Conservation (phyloP, 2,113 vertebrate genomes). For the Dasyurus viverrinus region DNA sequence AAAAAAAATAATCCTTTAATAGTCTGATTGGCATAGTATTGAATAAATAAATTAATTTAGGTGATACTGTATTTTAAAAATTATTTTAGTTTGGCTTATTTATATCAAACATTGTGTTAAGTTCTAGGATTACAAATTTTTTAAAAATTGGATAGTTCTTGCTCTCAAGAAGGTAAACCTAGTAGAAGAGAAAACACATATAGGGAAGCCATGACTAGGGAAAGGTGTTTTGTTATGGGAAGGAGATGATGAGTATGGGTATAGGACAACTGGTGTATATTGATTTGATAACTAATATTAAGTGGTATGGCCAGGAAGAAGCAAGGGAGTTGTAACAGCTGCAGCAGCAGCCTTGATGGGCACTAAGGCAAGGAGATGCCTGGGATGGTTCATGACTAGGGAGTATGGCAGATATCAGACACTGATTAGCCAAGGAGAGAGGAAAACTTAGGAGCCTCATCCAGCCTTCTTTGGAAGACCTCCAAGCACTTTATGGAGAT, state of each 20-base stretch:
- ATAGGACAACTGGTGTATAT: not conserved
- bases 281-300: not conserved
- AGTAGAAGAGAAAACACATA: not conserved
- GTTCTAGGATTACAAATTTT: not conserved
- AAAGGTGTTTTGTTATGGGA: not conserved
- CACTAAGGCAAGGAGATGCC: not conserved
- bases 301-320: not conserved
- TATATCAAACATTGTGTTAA: too few species aligned
- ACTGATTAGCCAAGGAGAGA: not conserved
- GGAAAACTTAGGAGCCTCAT: not conserved
- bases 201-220: not conserved
- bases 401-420: not conserved
- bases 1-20: not conserved
- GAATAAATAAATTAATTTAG: not conserved
- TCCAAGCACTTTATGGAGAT: not conserved
- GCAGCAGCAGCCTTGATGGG: not conserved
- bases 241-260: not conserved
- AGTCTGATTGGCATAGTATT: not conserved
- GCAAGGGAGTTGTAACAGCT: not conserved
- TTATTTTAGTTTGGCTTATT: not conserved
- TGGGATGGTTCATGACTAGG: not conserved
- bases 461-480: constrained; percentile 1
- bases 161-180: not conserved
- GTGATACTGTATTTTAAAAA: not conserved
- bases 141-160: not conserved